Conservation (phyloP, 2,888 invertebrate genomes). For the Thecophora atra region DNA sequence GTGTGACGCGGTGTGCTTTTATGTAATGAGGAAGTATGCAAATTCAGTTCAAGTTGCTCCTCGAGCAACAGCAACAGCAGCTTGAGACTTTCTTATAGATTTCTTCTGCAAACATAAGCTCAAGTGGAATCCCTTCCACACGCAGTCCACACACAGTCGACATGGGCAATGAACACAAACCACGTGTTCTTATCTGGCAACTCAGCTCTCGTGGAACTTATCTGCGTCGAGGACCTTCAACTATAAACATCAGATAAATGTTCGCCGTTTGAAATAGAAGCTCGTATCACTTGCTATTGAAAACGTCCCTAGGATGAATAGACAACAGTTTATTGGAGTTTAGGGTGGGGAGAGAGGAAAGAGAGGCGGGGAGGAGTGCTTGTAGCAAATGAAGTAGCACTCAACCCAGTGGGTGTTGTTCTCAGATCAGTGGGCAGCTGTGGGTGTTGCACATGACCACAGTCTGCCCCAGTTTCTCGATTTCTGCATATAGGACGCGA, state of each 20-base stretch:
- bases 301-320: slow-evolving; percentile 8
- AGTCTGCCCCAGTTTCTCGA: slow-evolving; percentile 77
- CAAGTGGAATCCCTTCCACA: too few species aligned
- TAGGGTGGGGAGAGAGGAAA: neutral
- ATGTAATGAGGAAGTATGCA: neutral
- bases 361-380: neutral
- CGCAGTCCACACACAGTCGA: too few species aligned
- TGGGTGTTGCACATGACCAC: slow-evolving; percentile 86
- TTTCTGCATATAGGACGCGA: slow-evolving; percentile 84
- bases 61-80: slow-evolving; percentile 14
- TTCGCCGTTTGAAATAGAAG: slow-evolving; percentile 7
- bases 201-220: neutral
- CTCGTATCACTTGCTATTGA: slow-evolving; percentile 18
- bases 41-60: slow-evolving; percentile 14
- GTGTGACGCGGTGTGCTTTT: neutral
- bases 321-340: neutral
- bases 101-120: neutral
- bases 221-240: slow-evolving; percentile 16
- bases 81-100: neutral
- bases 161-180: too few species aligned
- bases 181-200: too few species aligned
- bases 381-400: neutral
- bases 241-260: slow-evolving; percentile 11
- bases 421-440: slow-evolving; percentile 89
- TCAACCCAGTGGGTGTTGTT: slow-evolving; percentile 47